Conservation (phyloP, 2,113 vertebrate genomes). For the Todiramphus saurophagus region DNA sequence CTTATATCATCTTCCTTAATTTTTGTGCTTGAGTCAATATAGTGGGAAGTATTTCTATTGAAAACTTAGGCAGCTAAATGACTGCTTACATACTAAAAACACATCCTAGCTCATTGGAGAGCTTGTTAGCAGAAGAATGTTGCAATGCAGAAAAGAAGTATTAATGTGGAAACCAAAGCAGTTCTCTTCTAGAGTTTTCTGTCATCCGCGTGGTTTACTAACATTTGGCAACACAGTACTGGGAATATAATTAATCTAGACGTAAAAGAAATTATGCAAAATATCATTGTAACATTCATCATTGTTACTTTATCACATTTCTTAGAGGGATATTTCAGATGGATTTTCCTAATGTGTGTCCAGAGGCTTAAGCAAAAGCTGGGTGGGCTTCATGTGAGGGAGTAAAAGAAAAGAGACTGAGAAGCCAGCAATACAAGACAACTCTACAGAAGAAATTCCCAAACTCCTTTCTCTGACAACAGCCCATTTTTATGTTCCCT, state of each 20-base stretch:
- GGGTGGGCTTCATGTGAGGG: slow-evolving; percentile 16
- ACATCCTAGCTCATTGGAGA: not conserved
- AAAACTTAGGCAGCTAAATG: not conserved
- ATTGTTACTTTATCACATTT: not conserved
- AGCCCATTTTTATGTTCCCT: not conserved
- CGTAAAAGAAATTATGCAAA: not conserved
- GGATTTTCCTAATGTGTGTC: not conserved
- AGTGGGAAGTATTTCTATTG: not conserved
- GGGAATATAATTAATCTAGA: not conserved
- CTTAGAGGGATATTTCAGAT: not conserved
- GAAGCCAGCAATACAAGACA: slow-evolving; percentile 9
- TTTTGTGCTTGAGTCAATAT: not conserved
- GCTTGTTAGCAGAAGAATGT: not conserved
- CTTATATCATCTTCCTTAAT: not conserved
- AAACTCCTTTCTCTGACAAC: not conserved
- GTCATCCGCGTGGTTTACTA: not conserved
- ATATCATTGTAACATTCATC: not conserved
- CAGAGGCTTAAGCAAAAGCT: not conserved
- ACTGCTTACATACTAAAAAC: not conserved
- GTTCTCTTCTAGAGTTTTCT: not conserved
- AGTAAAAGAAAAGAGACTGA: not conserved
- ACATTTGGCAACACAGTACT: not conserved
- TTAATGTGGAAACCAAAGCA: not conserved
- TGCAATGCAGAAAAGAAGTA: not conserved
- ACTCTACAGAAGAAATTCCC: not conserved